A percentile compares a stretch with the other conserved stretches of the same genome.
Conservation (phyloP, 2,113 vertebrate genomes). For the Laterallus jamaicensis region DNA sequence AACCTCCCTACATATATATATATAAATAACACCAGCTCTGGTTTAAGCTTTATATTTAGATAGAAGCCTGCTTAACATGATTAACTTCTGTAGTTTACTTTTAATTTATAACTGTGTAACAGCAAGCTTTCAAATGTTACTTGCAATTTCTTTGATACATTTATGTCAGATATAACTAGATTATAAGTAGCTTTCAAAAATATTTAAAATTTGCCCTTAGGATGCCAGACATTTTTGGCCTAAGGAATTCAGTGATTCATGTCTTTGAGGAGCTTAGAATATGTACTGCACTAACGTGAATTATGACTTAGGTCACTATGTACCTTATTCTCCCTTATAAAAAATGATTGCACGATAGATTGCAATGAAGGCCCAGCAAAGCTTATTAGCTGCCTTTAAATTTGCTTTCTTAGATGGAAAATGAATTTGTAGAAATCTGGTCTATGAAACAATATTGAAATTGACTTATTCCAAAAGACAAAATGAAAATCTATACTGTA, state of each 20-base stretch:
- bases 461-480: conserved; percentile 5
- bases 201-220: conserved; percentile 46
- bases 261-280: conserved; percentile 36
- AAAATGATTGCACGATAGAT: conserved; percentile 31
- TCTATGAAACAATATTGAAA: conserved; percentile 30
- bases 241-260: conserved; percentile 3
- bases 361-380: background rate
- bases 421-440: conserved; percentile 46
- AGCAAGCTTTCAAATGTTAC: background rate
- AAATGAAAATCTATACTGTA: conserved; percentile 5
- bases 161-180: conserved; percentile 20
- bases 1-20: background rate
- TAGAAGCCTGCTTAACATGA: conserved; percentile 22
- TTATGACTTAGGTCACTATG: conserved; percentile 33
- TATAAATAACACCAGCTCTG: background rate
- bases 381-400: conserved; percentile 6
- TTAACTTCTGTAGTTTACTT: conserved; percentile 45
- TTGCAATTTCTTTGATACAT: conserved; percentile 27
- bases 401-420: conserved; percentile 46
- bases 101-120: background rate
- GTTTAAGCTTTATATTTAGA: background rate
- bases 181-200: conserved; percentile 37
- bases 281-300: conserved; percentile 39
- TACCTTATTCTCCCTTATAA: conserved; percentile 31
- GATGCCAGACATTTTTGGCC: background rate